These are phyloP conservation scores for Orientallactaga sibirica DNA, from an alignment of 2,797 vertebrate species.

Conservation along the genomic window DNA sequence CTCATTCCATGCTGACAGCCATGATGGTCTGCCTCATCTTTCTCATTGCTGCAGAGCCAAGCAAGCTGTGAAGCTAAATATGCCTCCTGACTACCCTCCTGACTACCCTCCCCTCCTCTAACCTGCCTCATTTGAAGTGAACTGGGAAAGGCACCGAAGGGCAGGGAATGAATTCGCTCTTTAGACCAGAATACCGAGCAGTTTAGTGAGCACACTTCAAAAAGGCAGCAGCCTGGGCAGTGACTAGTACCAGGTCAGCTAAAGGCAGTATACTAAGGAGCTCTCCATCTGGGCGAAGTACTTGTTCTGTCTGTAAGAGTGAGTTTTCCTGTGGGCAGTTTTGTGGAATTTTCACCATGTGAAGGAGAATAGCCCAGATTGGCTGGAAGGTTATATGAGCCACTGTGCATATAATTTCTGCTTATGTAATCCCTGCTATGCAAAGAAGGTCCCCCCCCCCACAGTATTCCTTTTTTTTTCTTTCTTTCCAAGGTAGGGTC, in stretches of 20 bases:
- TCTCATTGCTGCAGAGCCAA: too few relatives aligned
- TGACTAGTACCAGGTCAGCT: neutral
- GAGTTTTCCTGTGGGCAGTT: neutral
- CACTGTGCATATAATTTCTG: neutral
- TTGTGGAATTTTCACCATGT: neutral
- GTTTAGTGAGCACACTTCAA: neutral
- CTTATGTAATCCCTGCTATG: neutral
- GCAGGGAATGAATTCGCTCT: neutral
- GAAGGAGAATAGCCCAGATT: neutral
- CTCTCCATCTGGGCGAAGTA: neutral
- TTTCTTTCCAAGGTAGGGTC: too few relatives aligned
- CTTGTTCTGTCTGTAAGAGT: neutral
- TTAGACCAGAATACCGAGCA: neutral
- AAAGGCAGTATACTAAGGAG: neutral
- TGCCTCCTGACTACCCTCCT: neutral
- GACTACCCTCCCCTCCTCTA: too few relatives aligned
- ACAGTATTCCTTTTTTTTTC: neutral
- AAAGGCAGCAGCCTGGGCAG: neutral
- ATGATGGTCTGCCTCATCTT: too few relatives aligned
- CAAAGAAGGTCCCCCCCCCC: neutral
- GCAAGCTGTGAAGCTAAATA: neutral
- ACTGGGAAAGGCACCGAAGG: neutral
- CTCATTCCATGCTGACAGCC: too few relatives aligned
- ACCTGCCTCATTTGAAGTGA: too few relatives aligned
- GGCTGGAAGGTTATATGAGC: too few relatives aligned